phyloP scores from a whole-genome alignment of 2,113 vertebrate genomes.

The Corvus moneduloides region DNA sequence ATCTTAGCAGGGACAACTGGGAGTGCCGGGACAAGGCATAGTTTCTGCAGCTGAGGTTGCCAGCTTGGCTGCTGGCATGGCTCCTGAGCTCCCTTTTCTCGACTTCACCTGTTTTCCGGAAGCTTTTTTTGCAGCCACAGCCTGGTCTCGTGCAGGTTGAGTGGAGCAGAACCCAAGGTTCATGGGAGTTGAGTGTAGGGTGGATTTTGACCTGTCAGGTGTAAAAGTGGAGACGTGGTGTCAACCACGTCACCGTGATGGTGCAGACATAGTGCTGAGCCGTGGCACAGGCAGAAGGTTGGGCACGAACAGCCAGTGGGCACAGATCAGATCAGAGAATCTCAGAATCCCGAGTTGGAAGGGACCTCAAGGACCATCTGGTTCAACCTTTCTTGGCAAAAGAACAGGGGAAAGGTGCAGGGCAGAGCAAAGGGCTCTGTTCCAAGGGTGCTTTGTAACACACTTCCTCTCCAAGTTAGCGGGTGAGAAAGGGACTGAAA shows the following conservation, averaged over 20 bases:
- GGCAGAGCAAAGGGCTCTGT: not conserved
- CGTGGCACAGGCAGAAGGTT: not conserved
- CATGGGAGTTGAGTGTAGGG: accelerated
- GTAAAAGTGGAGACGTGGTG: not conserved
- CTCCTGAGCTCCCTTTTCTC: accelerated
- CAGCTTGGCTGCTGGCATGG: not conserved
- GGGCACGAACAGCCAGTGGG: not conserved
- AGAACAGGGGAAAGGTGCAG: not conserved
- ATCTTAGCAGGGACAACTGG: not conserved
- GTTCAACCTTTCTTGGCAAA: not conserved
- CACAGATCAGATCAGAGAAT: not conserved
- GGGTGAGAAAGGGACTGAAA: not conserved
- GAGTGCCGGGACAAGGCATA: not conserved
- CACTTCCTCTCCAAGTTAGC: not conserved
- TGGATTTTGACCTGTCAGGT: not conserved
- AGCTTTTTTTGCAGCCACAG: not conserved
- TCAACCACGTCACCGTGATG: accelerated
- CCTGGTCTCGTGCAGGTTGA: accelerated
- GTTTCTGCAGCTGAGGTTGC: not conserved
- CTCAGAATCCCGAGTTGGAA: accelerated
- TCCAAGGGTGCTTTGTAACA: not conserved
- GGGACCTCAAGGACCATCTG: not conserved
- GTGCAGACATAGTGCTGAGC: accelerated
- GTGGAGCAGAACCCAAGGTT: not conserved
- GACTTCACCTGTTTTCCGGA: not conserved